Evolutionary conservation across 64 coral and sea anemone species (phyloP), one percentile per base, ranked within the genome.

Genomic region (Catalaphyllia jardinei): DNA sequence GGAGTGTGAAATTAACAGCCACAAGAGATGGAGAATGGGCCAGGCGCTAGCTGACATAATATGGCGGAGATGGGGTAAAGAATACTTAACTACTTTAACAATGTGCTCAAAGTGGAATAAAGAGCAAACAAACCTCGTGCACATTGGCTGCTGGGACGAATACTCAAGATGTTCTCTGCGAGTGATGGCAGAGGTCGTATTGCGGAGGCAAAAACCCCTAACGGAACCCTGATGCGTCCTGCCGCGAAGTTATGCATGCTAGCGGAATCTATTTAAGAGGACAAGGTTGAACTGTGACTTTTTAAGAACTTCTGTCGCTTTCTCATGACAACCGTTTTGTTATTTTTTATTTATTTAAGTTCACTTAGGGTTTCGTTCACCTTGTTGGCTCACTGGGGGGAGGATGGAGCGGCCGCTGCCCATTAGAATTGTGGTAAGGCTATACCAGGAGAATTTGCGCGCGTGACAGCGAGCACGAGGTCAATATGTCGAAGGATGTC

Each of bases 61-160:
- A 27, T 88, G 91, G 85, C 61, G 35, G 7, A 19, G 85, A 18
- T 93, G 91, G 91, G 76, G 29, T 8, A 71, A 52, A 22, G 93
- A 94, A 29, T 90, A 90, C 11, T 22, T 90, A 52, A 69, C 92
- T 6, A 76, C 2, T 10, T 35, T 93, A 15, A 2, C 50, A 9
- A 18, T n/a, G 7, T 29, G 93, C 38, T 46, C 55, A 16, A 94
- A 94, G 31, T 90, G 88, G 93, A 72, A 82, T 24, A 27, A 72
- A 9, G 31, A 86, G 22, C 18, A 78, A 33, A 39, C 28, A 9
- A 94, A 90, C 28, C 59, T 90, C 1, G 24, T 52, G n/a, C 79
- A 11, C 13, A 52, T 19, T 93, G 77, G 76, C 86, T 86, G 0
- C 42, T 93, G 0, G 91, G 72, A 18, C 73, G 73, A 20, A 49